phyloP scores from a whole-genome alignment of 2,113 vertebrate species.

The Empidonax traillii region DNA sequence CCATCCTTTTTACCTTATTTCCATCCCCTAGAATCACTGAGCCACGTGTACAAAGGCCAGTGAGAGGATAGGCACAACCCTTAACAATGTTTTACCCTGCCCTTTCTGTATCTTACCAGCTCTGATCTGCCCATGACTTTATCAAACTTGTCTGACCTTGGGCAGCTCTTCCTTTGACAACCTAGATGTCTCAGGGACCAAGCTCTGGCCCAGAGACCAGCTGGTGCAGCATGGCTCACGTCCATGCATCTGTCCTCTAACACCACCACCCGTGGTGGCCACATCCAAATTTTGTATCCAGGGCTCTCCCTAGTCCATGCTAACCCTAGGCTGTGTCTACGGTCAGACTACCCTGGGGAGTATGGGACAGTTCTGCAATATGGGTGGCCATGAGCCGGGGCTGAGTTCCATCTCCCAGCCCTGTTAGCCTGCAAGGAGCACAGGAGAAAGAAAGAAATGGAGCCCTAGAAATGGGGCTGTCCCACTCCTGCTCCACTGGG shows the following conservation, averaged over 20 bases:
- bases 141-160: neutral
- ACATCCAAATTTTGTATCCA: neutral
- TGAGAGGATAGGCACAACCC: neutral
- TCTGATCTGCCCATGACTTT: neutral
- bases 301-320: neutral
- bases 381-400: neutral
- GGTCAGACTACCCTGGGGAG: accelerated
- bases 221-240: accelerated
- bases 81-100: neutral
- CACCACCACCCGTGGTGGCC: accelerated
- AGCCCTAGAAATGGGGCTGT: neutral
- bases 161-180: neutral
- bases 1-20: neutral
- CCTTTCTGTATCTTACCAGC: neutral
- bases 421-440: neutral
- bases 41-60: neutral
- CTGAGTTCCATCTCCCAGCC: neutral
- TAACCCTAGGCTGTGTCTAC: neutral
- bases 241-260: neutral
- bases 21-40: neutral
- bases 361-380: neutral
- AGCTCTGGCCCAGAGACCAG: neutral
- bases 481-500: accelerated
- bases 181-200: neutral
- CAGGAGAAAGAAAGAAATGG: neutral